These are phyloP conservation scores for Thymelicus acteon DNA, from an alignment of 2,888 invertebrate genomes.

Conservation along the genomic window DNA sequence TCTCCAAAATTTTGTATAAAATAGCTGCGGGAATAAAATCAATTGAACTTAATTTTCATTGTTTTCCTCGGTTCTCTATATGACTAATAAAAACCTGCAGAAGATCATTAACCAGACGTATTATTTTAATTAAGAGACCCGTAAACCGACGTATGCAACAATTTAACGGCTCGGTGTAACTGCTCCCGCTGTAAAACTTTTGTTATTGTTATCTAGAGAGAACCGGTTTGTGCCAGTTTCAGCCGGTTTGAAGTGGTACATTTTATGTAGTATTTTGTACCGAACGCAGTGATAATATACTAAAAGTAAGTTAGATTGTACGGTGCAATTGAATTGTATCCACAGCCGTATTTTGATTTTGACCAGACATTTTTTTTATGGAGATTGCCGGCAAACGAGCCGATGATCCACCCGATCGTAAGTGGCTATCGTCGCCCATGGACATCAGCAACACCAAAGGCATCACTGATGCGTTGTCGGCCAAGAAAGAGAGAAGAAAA, in stretches of 20 bases:
- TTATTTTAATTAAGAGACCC: conserved; percentile 7
- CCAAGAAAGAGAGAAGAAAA: too few relatives aligned
- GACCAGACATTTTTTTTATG: too few relatives aligned
- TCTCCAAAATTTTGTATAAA: background rate
- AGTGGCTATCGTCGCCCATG: too few relatives aligned
- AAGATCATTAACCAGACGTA: background rate
- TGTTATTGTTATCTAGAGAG: conserved; percentile 22
- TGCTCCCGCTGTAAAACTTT: conserved; percentile 50
- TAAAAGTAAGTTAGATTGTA: too few relatives aligned
- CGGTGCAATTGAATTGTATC: too few relatives aligned
- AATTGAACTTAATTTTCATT: background rate
- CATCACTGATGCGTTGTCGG: too few relatives aligned
- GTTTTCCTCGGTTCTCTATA: background rate
- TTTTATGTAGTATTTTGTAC: background rate
- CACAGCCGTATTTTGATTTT: too few relatives aligned
- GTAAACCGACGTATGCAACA: conserved; percentile 11
- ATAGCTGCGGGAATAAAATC: background rate
- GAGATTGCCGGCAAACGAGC: too few relatives aligned
- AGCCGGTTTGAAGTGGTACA: background rate
- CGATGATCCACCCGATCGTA: too few relatives aligned
- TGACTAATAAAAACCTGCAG: background rate
- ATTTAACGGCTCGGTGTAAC: conserved; percentile 48
- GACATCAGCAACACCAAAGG: too few relatives aligned
- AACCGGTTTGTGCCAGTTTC: background rate
- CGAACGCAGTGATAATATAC: too few relatives aligned